phyloP scores from a whole-genome alignment of 2,888 invertebrate genomes.

The Microchrysa polita region DNA sequence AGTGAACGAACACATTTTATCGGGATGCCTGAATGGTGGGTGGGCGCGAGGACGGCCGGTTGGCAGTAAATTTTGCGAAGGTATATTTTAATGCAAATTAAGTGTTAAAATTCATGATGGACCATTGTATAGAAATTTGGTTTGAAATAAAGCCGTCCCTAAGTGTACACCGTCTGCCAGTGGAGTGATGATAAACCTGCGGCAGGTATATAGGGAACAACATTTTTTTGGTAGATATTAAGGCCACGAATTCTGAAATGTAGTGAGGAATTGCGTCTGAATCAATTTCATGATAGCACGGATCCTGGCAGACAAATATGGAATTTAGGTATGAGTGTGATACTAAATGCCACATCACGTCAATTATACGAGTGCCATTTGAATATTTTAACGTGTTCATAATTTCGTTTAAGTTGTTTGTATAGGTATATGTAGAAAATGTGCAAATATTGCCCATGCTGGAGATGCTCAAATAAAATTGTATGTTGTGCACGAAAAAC shows the following conservation, averaged over 20 bases:
- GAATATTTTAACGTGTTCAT: not conserved
- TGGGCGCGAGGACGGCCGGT: not conserved
- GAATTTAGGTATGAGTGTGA: too few species aligned
- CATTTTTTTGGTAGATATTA: too few species aligned
- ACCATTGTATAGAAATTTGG: too few species aligned
- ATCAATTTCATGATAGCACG: constrained; percentile 29
- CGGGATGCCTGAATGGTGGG: not conserved
- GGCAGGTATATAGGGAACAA: too few species aligned
- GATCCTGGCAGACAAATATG: not conserved
- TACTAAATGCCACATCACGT: constrained; percentile 11
- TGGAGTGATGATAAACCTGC: not conserved
- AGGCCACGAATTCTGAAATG: constrained; percentile 7
- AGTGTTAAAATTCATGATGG: constrained; percentile 36
- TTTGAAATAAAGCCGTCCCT: too few species aligned
- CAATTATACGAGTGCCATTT: constrained; percentile 6
- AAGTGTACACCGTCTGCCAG: too few species aligned
- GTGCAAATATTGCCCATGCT: too few species aligned
- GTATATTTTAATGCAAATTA: constrained; percentile 42
- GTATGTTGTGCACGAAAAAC: too few species aligned
- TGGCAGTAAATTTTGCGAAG: constrained; percentile 24
- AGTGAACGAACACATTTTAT: constrained; percentile 19
- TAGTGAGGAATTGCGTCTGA: not conserved
- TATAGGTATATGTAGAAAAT: too few species aligned
- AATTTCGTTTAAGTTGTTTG: not conserved
- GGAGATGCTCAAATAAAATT: too few species aligned